These are phyloP conservation scores for Asbolus verrucosus DNA, from an alignment of 1,140 invertebrate genomes.

Conservation along the genomic window DNA sequence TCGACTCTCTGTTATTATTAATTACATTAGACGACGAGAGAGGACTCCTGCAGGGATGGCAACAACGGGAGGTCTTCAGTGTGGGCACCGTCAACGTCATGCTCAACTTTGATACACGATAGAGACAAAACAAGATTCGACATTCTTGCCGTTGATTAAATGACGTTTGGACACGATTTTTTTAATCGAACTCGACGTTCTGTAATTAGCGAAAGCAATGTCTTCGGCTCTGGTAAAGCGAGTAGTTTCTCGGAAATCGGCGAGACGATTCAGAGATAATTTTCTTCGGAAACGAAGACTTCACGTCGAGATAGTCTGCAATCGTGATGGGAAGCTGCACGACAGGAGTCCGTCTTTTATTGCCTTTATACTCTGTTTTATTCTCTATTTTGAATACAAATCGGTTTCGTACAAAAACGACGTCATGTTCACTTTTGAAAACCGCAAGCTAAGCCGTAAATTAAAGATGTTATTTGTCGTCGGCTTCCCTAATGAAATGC, in stretches of 20 bases:
- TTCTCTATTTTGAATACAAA: constrained; percentile 39
- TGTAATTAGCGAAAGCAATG: too few species aligned
- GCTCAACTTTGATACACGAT: constrained; percentile 40
- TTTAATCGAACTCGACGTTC: too few species aligned
- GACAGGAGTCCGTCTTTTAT: constrained; percentile 37
- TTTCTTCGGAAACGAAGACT: constrained; percentile 17
- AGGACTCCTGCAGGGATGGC: constrained; percentile 35
- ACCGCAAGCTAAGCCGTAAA: constrained; percentile 33
- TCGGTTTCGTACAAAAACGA: constrained; percentile 20
- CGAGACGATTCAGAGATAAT: constrained; percentile 24
- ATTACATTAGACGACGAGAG: constrained; percentile 43
- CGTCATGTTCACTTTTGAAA: constrained; percentile 30
- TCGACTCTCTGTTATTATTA: constrained; percentile 43
- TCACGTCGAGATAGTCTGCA: constrained; percentile 6
- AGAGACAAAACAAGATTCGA: constrained; percentile 48
- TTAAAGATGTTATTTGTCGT: constrained; percentile 32
- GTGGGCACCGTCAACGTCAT: constrained; percentile 47
- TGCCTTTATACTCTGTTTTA: constrained; percentile 33
- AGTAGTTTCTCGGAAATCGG: constrained; percentile 9
- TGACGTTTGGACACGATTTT: too few species aligned
- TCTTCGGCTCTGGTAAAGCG: too few species aligned
- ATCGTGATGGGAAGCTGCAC: constrained; percentile 35
- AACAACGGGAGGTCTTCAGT: constrained; percentile 30
- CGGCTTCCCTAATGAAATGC: constrained; percentile 21
- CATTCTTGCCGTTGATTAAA: constrained; percentile 43